Conservation (phyloP, 2,113 vertebrate species). For the Jaculus jaculus region DNA sequence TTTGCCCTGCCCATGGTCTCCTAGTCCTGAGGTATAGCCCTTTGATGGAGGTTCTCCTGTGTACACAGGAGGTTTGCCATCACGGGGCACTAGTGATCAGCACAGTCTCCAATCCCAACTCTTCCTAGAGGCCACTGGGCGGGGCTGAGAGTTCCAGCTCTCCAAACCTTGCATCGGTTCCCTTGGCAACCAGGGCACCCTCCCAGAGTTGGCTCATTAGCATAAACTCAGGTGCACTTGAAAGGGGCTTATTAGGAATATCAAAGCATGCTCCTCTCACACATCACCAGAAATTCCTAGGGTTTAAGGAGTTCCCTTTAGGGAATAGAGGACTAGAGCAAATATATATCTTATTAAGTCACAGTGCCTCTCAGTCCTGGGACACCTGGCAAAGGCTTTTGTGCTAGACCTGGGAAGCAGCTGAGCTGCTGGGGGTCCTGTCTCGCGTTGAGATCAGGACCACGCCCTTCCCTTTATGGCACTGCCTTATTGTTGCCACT, state of each 20-base stretch:
- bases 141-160: neutral
- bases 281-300: neutral
- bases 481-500: neutral
- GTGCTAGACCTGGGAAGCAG: neutral
- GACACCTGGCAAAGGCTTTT: neutral
- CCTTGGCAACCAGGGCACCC: neutral
- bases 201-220: neutral
- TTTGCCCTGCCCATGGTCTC: no score
- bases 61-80: neutral
- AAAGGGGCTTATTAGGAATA: neutral
- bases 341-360: neutral
- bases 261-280: neutral
- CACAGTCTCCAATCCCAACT: neutral
- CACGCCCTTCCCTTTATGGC: neutral
- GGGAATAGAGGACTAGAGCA: neutral
- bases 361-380: neutral
- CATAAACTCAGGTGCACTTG: neutral
- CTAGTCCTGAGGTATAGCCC: neutral
- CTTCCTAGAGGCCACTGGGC: neutral
- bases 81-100: no score
- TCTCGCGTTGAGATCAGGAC: neutral
- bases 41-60: neutral
- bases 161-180: neutral
- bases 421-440: neutral
- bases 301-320: neutral